Percentiles rank a stretch among this genome's conserved stretches.
These are phyloP conservation scores for Monomorium pharaonis DNA, from an alignment of 1,140 invertebrate species.

Conservation along the genomic window DNA sequence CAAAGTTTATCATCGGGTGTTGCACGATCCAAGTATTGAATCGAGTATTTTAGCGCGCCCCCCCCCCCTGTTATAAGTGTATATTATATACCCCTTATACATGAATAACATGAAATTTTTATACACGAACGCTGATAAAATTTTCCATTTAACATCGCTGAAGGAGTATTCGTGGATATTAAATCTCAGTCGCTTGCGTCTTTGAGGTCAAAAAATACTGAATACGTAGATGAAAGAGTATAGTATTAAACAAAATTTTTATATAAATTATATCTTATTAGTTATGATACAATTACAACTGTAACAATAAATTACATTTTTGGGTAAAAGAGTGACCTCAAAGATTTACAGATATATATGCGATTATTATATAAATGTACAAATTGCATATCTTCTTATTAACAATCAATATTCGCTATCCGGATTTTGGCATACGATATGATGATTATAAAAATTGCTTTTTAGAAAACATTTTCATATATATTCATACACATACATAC, in stretches of 20 bases:
- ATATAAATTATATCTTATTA: neutral
- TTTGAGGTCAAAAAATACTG: conserved; percentile 32
- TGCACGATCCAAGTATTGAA: conserved; percentile 21
- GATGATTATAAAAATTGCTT: conserved; percentile 63
- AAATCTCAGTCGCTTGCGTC: conserved; percentile 25
- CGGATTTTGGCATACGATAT: conserved; percentile 48
- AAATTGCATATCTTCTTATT: conserved; percentile 43
- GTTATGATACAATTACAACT: neutral
- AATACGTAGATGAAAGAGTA: neutral
- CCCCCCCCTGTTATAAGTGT: conserved; percentile 41
- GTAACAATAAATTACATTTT: conserved; percentile 17
- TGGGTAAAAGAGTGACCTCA: conserved; percentile 3
- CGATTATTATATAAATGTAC: conserved; percentile 48
- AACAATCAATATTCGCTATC: conserved; percentile 52
- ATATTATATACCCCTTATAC: conserved; percentile 67
- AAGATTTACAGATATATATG: conserved; percentile 35
- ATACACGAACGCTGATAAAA: conserved; percentile 60
- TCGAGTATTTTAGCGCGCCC: conserved; percentile 35
- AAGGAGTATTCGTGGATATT: neutral
- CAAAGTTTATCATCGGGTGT: neutral
- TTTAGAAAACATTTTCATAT: conserved; percentile 41
- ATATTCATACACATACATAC: conserved; percentile 43
- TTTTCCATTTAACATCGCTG: conserved; percentile 27
- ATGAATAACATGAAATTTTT: conserved; percentile 73
- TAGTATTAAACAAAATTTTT: neutral